These are phyloP conservation scores for Drosophila dunni DNA, from an alignment of 1,140 invertebrate genomes.

Conservation along the genomic window DNA sequence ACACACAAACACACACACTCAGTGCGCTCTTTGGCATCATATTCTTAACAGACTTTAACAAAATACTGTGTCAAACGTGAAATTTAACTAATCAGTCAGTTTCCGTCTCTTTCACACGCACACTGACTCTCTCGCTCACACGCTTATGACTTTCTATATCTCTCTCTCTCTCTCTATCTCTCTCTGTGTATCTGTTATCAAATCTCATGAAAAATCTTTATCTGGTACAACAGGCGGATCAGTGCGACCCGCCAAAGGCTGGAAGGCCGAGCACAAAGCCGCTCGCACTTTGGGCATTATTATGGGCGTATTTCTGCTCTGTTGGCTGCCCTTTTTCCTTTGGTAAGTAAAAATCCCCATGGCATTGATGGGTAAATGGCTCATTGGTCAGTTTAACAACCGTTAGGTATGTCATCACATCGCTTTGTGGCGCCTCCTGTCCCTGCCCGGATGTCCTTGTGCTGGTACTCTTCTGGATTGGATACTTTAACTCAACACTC, in stretches of 20 bases:
- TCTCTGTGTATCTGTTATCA: conserved; percentile 19
- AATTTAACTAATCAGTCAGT: conserved; percentile 45
- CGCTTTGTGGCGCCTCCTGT: conserved; percentile 92
- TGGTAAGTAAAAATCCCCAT: conserved; percentile 89
- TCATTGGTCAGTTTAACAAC: conserved; percentile 13
- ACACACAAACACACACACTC: conserved; percentile 14
- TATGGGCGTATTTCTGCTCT: conserved; percentile 97
- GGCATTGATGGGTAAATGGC: conserved; percentile 25
- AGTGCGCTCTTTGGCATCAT: conserved; percentile 12
- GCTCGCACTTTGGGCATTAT: conserved; percentile 97
- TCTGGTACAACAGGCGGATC: conserved; percentile 87
- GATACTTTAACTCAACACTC: conserved; percentile 97
- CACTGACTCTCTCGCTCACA: background rate
- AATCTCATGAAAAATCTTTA: conserved; percentile 53
- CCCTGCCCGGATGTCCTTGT: conserved; percentile 93
- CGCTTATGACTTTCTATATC: background rate
- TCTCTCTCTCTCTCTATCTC: conserved; percentile 4
- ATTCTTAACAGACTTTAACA: conserved; percentile 22
- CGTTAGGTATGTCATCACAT: conserved; percentile 93
- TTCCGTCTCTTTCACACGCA: background rate
- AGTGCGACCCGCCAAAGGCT: conserved; percentile 90
- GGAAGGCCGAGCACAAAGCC: conserved; percentile 96
- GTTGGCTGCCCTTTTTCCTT: conserved; percentile 98
- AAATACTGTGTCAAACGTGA: conserved; percentile 37
- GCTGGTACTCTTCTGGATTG: conserved; percentile 93